Evolutionary conservation across 2,113 vertebrate species (phyloP), one percentile per base, ranked within the genome.

Genomic region (Limanda limanda): DNA sequence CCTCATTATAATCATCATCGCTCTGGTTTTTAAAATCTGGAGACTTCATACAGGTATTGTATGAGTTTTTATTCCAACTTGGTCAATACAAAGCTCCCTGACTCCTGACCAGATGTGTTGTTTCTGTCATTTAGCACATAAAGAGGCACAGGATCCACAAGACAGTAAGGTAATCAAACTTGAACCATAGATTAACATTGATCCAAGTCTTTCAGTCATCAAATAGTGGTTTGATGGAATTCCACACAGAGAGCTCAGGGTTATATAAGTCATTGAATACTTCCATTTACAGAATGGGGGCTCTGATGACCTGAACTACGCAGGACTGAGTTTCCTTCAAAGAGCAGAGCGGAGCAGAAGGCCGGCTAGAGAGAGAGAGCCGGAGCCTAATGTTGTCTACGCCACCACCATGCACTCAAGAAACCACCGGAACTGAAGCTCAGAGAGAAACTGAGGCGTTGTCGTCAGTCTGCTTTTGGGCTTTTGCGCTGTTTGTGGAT

Each of bases 1-100:
- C 23, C 76, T 72, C 21, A 21, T 72, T 10, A 12, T 61, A 8
- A 12, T 79, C 62, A 37, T 72, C 35, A 47, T 79, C 17, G 10
- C 14, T 9, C 55, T 72, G 24, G 31, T 24, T 2, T 3, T 60
- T 21, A 73, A 47, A 70, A 0, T 74, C 54, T n/a, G 23, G 45
- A 64, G 14, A n/a, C 61, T 58, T 13, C 35, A 47, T 0, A 10
- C 54, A 71, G 59, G 76, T 79, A 65, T 27, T 47, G n/a, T 67
- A 3, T 67, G 15, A 51, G 0, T 18, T 70, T 58, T 45, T 9
- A 31, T 54, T 47, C 12, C 54, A 52, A n/a, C 51, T 20, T 20
- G n/a, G 51, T 2, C 1, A 9, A 10, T n/a, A 3, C 47, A 18
- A 51, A 1, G 18, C 51, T 20, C n/a, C 20, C 51, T 48, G 51